Evolutionary conservation across 2,113 vertebrate genomes (phyloP).

Genomic region (Chaetops frenatus): DNA sequence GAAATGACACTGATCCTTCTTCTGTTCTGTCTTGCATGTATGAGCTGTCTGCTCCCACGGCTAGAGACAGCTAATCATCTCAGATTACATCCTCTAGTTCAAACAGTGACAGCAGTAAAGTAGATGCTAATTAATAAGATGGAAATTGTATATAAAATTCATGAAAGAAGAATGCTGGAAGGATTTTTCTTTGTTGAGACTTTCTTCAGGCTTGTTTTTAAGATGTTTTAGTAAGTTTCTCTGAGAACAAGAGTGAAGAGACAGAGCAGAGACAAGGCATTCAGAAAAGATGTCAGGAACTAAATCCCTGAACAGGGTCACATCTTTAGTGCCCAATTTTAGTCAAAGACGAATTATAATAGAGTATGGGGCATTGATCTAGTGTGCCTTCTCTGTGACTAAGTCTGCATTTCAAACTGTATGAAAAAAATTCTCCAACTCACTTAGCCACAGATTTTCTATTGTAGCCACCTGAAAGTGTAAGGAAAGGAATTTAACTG

Average conservation of each 20-base stretch:
- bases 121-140: slow-evolving; percentile 8
- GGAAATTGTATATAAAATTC: neutral
- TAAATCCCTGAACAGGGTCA: neutral
- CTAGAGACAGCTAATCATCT: neutral
- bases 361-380: neutral
- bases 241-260: neutral
- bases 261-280: neutral
- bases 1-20: neutral
- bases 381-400: neutral
- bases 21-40: neutral
- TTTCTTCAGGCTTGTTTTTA: neutral
- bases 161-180: neutral
- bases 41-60: neutral
- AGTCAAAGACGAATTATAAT: neutral
- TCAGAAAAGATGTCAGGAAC: neutral
- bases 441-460: neutral
- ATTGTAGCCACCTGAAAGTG: neutral
- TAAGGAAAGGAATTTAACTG: neutral
- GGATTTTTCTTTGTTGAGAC: neutral
- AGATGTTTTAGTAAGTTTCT: neutral
- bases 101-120: neutral
- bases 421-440: neutral
- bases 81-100: neutral
- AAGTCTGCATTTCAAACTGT: neutral
- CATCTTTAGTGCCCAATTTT: neutral